Evolutionary conservation across 1,140 invertebrate genomes (phyloP).

Genomic region (Oncopeltus fasciatus): DNA sequence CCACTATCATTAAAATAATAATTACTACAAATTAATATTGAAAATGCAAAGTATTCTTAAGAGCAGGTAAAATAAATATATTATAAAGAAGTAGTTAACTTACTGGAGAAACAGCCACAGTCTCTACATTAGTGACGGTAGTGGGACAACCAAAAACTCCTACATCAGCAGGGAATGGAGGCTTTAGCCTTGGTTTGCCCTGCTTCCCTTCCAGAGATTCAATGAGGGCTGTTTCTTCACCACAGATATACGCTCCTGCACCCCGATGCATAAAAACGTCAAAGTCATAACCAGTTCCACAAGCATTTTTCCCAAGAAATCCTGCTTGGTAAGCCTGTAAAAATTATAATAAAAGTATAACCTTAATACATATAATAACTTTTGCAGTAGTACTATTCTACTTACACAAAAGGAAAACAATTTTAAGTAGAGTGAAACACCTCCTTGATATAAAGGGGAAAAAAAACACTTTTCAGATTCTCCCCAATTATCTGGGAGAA

Average conservation of each 20-base stretch:
- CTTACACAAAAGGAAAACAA: too few relatives aligned
- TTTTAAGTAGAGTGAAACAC: too few relatives aligned
- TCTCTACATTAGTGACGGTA: constrained; percentile 96
- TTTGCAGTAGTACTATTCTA: too few relatives aligned
- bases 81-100: constrained; percentile 26
- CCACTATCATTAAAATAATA: too few relatives aligned
- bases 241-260: constrained; percentile 98
- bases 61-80: too few relatives aligned
- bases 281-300: constrained; percentile 94
- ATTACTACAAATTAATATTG: too few relatives aligned
- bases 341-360: too few relatives aligned
- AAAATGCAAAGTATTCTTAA: too few relatives aligned
- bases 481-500: too few relatives aligned
- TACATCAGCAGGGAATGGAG: constrained; percentile 96
- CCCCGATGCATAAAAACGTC: constrained; percentile 96
- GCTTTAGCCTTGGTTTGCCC: constrained; percentile 95
- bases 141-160: constrained; percentile 98
- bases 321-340: constrained; percentile 83
- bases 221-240: constrained; percentile 97
- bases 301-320: constrained; percentile 92
- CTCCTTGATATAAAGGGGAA: too few relatives aligned
- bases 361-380: too few relatives aligned
- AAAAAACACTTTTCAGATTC: too few relatives aligned
- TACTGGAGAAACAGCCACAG: constrained; percentile 91
- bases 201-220: constrained; percentile 98